Evolutionary conservation across 2,113 vertebrate species (phyloP).

Genomic region (Herpetotheres cachinnans): DNA sequence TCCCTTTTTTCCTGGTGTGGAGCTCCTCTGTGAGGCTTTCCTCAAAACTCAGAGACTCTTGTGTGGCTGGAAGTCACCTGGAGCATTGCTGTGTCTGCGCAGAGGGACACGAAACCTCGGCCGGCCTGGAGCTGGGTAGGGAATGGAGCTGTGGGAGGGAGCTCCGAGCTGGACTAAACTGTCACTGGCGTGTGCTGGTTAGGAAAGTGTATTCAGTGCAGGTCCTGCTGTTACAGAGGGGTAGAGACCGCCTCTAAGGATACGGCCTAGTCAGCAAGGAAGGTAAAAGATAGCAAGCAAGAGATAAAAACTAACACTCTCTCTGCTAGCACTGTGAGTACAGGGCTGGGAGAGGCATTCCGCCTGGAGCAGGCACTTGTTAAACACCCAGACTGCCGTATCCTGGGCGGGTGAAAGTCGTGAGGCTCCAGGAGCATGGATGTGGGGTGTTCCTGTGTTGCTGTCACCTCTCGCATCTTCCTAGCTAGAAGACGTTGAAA

Average conservation of each 20-base stretch:
- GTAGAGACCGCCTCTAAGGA: neutral
- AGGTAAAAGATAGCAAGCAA: neutral
- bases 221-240: neutral
- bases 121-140: neutral
- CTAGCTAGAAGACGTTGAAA: neutral
- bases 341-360: neutral
- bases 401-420: neutral
- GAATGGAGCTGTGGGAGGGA: neutral
- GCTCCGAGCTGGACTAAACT: rapidly evolving
- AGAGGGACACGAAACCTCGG: rapidly evolving
- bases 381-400: rapidly evolving
- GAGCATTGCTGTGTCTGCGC: rapidly evolving
- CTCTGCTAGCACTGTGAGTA: neutral
- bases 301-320: neutral
- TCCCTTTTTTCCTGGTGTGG: neutral
- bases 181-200: rapidly evolving
- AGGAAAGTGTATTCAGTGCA: rapidly evolving
- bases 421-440: neutral
- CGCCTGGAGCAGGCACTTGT: rapidly evolving
- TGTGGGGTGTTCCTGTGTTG: neutral
- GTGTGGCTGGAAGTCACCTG: rapidly evolving
- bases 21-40: neutral
- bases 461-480: neutral
- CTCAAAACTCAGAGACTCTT: rapidly evolving
- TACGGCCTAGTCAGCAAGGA: neutral